These are phyloP conservation scores for Baronia brevicornis DNA, from an alignment of 2,888 invertebrate genomes.

Conservation along the genomic window DNA sequence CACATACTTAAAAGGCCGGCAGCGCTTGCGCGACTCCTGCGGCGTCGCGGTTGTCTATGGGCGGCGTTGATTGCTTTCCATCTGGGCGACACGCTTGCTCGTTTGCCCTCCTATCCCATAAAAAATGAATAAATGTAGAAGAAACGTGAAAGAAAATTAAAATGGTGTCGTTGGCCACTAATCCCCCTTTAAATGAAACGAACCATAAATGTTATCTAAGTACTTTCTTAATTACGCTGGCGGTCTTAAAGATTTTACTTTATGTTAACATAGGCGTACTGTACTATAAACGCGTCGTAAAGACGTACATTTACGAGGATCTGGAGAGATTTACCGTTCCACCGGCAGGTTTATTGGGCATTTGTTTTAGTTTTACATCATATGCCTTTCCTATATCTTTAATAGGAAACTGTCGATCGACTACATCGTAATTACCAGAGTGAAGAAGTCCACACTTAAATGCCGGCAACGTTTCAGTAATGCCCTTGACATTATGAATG, in stretches of 20 bases:
- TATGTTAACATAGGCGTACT: constrained; percentile 28
- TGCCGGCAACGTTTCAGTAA: too few species aligned
- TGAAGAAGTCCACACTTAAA: too few species aligned
- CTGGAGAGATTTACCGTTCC: constrained; percentile 41
- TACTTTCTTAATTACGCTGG: constrained; percentile 33
- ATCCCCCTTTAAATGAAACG: constrained; percentile 22
- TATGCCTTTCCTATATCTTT: too few species aligned
- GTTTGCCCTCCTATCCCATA: too few species aligned
- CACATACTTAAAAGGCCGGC: too few species aligned
- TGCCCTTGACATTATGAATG: too few species aligned
- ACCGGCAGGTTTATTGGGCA: constrained; percentile 33
- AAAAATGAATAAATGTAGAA: not conserved
- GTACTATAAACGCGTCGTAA: constrained; percentile 46
- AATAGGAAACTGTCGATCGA: too few species aligned
- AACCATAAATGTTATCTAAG: constrained; percentile 30
- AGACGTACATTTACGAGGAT: constrained; percentile 39
- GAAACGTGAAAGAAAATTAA: constrained; percentile 1
- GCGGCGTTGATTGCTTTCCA: too few species aligned
- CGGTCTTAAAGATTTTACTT: constrained; percentile 27
- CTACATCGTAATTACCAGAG: too few species aligned
- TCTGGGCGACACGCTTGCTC: too few species aligned
- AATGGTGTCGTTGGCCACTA: constrained; percentile 12
- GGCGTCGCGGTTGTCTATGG: too few species aligned
- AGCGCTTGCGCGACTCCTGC: too few species aligned
- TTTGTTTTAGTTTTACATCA: constrained; percentile 15